Evolutionary conservation across 2,113 vertebrate species (phyloP).

Genomic region (Apodemus sylvaticus): DNA sequence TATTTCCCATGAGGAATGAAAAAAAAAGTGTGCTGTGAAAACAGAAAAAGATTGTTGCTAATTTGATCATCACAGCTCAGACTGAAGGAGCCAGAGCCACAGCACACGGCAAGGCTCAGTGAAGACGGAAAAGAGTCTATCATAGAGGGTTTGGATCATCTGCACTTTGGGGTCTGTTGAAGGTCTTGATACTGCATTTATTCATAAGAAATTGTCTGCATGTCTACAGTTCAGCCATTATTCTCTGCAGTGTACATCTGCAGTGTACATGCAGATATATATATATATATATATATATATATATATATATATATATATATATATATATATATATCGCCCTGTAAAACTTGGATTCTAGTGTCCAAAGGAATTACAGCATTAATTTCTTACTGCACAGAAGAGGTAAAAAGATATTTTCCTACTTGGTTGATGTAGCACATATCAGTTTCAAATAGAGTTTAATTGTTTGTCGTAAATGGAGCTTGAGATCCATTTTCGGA

Average conservation of each 20-base stretch:
- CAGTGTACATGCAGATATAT: no score
- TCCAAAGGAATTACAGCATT: background rate
- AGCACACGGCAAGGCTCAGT: background rate
- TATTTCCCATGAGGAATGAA: background rate
- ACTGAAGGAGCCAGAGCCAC: background rate
- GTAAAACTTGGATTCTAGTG: background rate
- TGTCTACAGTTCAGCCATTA: background rate
- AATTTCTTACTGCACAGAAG: slow-evolving; percentile 1
- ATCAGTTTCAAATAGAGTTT: background rate
- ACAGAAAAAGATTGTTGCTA: background rate
- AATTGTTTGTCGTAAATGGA: slow-evolving; percentile 67
- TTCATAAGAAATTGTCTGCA: slow-evolving; percentile 31
- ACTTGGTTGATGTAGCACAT: slow-evolving; percentile 38
- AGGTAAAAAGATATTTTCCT: slow-evolving; percentile 26
- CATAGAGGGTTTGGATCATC: no score
- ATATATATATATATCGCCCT: no score
- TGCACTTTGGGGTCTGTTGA: background rate
- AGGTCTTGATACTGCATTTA: background rate
- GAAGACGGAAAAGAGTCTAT: background rate
- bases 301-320: no score
- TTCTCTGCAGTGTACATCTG: background rate
- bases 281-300: no score
- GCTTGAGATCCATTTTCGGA: slow-evolving; percentile 73
- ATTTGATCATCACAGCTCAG: background rate
- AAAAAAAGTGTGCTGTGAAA: background rate